Base-by-base conservation (phyloP, 2,113 vertebrate genomes). In the Alosa alosa region DNA sequence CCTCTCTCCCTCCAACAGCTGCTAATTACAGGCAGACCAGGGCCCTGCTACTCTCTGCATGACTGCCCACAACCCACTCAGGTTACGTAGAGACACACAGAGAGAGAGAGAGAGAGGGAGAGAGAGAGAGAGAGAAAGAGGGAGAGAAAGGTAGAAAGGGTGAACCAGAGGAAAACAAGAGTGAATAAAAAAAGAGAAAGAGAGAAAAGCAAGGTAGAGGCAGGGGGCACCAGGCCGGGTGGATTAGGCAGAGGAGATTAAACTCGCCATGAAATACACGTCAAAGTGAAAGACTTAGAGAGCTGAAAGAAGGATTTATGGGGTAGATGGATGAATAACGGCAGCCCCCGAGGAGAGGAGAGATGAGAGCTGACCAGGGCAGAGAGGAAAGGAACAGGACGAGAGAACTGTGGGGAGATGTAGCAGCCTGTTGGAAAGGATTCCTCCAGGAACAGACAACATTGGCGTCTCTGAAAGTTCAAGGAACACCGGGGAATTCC, bases 11-110 rank as follows among this genome's bases (percentile, higher is more conserved):
- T 91, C 86, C 94, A 94, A 95, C 95, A 95, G 94, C 94, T 95
- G 95, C 95, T 95, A 94, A 95, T 95, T 95, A 94, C 93, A 93
- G 94, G 94, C 93, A 93, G 94, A 93, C 93, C 94, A 94, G 93
- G 86, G 93, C 94, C 93, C 92, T 85, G 92, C 93, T 94, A 93
- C 86, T 91, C 94, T 94, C 93, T 93, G 94, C 95, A 94, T 95
- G 95, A 94, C 94, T 95, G 94, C 92, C 92, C 90, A 87, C 91
- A 86, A 90, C 91, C 90, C 83, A 89, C 94, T 95, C 94, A 92
- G 92, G 94, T 94, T 95, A 94, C 94, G 91, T 91, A 89, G 90
- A 91, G 89, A 91, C 72, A 85, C 86, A 87, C 84, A 83, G 84
- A 89, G 36, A 44, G 84, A 85, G 81, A 87, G 64, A 49, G 9